Evolutionary conservation across 2,113 vertebrate genomes (phyloP), one percentile per base, ranked within the genome.

Genomic region (Cygnus atratus): DNA sequence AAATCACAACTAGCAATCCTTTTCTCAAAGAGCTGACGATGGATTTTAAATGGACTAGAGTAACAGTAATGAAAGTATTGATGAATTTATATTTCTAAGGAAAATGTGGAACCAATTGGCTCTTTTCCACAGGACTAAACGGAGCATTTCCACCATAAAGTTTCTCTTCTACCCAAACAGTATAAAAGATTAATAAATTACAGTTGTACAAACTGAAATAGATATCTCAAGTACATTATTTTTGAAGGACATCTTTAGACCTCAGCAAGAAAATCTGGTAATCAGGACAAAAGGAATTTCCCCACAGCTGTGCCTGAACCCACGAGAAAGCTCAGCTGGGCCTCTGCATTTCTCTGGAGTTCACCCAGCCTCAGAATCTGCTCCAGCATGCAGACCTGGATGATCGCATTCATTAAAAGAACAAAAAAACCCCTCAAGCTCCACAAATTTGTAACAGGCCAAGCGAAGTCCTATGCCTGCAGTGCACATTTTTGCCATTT

Each of bases 131-230:
- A 62, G 68, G 74, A 94, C 76, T 11, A 35, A 79, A 63, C 6
- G 18, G 54, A 52, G 24, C 78, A 52, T 83, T 94, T 78, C 76
- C 63, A 95, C 35, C 43, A 87, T 4, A 77, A 88, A 90, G 86
- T 37, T 85, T 33, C n/a, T 84, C 65, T 72, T 95, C 54, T 31
- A 37, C 37, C 48, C 22, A 90, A 68, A 87, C 12, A 57, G 29
- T 35, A 70, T 50, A 41, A 84, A 48, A 91, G 78, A 84, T n/a
- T 63, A 96, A 93, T 87, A 88, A 84, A 79, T 44, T 35, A 84
- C 87, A 93, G 74, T 41, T 91, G 84, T 59, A 88, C 46, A 88
- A 91, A 85, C 41, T 80, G 62, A 88, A 92, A 79, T 35, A 90
- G 37, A 79, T 9, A 35, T 25, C 29, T 41, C 43, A 65, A 74